These are phyloP conservation scores for Sepioteuthis lessoniana DNA, from an alignment of 2,888 invertebrate species.

Conservation along the genomic window DNA sequence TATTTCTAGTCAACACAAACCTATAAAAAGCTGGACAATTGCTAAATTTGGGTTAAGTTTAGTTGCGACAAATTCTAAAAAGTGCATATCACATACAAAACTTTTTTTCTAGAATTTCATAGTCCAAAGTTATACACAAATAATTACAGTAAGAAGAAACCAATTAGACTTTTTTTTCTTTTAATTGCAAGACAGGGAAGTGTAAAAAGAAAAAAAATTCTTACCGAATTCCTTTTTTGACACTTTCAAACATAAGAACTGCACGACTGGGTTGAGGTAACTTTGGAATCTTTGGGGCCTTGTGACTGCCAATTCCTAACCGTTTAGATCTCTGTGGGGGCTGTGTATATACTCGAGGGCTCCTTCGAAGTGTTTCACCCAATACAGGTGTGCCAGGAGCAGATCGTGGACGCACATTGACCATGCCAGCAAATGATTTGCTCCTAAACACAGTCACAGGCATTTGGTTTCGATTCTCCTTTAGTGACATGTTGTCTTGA, in stretches of 20 bases:
- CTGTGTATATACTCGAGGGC: conserved; percentile 57
- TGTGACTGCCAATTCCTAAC: conserved; percentile 61
- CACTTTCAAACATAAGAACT: conserved; percentile 71
- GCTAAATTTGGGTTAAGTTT: too few relatives aligned
- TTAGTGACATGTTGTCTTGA: conserved; percentile 10
- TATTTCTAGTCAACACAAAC: too few relatives aligned
- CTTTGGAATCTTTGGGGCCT: conserved; percentile 71
- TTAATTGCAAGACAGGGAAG: too few relatives aligned
- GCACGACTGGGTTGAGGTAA: conserved; percentile 71
- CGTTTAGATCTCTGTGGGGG: conserved; percentile 55
- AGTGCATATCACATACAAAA: too few relatives aligned
- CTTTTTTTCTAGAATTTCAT: too few relatives aligned
- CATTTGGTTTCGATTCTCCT: conserved; percentile 47
- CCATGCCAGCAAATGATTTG: conserved; percentile 67
- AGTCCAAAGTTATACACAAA: too few relatives aligned
- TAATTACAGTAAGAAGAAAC: too few relatives aligned
- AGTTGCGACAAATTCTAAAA: too few relatives aligned
- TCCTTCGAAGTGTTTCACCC: conserved; percentile 65
- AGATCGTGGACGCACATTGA: conserved; percentile 55
- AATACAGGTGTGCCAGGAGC: conserved; percentile 62
- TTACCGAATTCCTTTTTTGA: conserved; percentile 72
- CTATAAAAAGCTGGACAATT: too few relatives aligned
- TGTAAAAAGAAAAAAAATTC: conserved; percentile 44
- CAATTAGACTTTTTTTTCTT: too few relatives aligned
- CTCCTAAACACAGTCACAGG: conserved; percentile 62